phyloP scores from a whole-genome alignment of 2,797 vertebrate species.

The Anomalospiza imberbis region DNA sequence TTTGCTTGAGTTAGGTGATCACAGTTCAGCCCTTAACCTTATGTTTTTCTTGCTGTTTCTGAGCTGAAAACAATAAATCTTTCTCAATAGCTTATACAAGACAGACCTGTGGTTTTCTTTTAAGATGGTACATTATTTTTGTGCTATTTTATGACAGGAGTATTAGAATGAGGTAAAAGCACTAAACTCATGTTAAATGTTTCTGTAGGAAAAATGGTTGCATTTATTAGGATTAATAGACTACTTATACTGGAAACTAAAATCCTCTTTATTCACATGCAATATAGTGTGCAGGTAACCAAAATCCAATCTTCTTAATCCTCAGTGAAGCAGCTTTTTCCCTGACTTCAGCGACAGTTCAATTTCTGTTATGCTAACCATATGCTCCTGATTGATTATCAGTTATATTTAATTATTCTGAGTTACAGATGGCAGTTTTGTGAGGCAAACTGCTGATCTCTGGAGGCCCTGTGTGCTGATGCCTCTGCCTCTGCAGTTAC shows the following conservation, averaged over 20 bases:
- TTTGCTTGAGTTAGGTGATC: background rate
- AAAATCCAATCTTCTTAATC: constrained; percentile 61
- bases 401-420: constrained; percentile 66
- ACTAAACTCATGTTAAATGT: constrained; percentile 46
- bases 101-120: constrained; percentile 8
- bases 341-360: constrained; percentile 64
- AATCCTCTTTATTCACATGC: constrained; percentile 51
- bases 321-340: constrained; percentile 55
- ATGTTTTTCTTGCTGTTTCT: constrained; percentile 6
- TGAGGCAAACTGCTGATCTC: constrained; percentile 52
- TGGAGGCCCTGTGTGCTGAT: background rate
- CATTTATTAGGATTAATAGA: constrained; percentile 67
- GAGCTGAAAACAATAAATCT: background rate
- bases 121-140: constrained; percentile 20
- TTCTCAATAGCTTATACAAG: background rate
- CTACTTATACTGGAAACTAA: constrained; percentile 35
- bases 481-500: background rate
- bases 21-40: background rate
- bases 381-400: constrained; percentile 67
- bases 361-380: constrained; percentile 67
- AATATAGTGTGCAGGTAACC: constrained; percentile 45
- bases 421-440: constrained; percentile 63
- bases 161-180: constrained; percentile 32
- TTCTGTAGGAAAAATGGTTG: constrained; percentile 39
- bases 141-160: constrained; percentile 21